Evolutionary conservation across 2,113 vertebrate genomes (phyloP).

Genomic region (Hirundichthys speculiger): DNA sequence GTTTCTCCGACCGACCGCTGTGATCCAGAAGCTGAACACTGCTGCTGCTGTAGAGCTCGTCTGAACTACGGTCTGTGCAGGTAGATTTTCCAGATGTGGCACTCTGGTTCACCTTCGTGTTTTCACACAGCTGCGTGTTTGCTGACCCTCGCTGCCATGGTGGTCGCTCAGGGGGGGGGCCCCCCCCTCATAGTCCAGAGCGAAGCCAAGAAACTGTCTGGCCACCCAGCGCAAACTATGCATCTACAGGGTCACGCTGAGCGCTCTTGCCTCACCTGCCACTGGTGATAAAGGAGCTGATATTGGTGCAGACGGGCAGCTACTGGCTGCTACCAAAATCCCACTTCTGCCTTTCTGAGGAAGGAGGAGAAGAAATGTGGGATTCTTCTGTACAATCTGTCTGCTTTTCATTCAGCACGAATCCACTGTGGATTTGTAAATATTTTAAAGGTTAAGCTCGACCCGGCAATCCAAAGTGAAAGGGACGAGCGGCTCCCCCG

Average conservation of each 20-base stretch:
- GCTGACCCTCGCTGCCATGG: conserved; percentile 27
- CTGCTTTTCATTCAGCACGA: conserved; percentile 44
- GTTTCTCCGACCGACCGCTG: no score
- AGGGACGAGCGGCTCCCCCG: conserved; percentile 25
- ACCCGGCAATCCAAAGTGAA: conserved; percentile 28
- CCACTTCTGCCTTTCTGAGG: neutral
- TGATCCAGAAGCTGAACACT: no score
- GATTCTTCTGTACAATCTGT: conserved; percentile 19
- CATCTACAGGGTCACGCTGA: conserved; percentile 73
- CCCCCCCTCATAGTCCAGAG: conserved; percentile 35
- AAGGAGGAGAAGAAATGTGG: neutral
- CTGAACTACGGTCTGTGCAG: conserved; percentile 31
- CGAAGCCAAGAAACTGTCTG: conserved; percentile 70
- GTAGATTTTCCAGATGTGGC: conserved; percentile 53
- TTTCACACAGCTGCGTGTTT: conserved; percentile 55
- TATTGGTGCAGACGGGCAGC: conserved; percentile 7
- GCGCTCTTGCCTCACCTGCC: conserved; percentile 59
- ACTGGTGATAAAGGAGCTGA: conserved; percentile 53
- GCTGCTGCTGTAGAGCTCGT: conserved; percentile 29
- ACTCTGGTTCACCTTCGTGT: conserved; percentile 30
- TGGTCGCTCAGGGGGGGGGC: conserved; percentile 30
- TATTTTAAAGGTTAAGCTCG: conserved; percentile 60
- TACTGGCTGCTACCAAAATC: neutral
- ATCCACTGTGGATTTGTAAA: conserved; percentile 45
- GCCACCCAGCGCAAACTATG: conserved; percentile 73